A percentile compares a stretch with the other conserved stretches of the same genome.
Evolutionary conservation across 2,888 invertebrate species (phyloP).

Genomic region (Euplexia lucipara): DNA sequence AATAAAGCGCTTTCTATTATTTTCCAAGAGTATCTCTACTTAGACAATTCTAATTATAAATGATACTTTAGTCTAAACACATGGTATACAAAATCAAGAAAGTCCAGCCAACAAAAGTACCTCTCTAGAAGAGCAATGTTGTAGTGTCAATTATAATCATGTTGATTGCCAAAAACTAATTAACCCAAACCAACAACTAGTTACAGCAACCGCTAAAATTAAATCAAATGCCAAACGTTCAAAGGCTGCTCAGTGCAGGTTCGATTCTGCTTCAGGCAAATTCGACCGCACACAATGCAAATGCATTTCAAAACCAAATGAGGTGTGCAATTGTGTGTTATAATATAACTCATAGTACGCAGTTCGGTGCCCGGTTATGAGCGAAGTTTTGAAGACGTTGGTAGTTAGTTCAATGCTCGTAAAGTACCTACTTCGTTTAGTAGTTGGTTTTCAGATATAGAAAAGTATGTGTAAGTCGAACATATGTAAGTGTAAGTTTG

Average conservation of each 20-base stretch:
- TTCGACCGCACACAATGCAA: constrained; percentile 48
- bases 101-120: no score
- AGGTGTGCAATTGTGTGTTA: constrained; percentile 54
- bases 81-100: no score
- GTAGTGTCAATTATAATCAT: neutral
- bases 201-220: constrained; percentile 23
- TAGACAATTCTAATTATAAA: no score
- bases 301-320: constrained; percentile 70
- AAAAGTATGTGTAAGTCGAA: neutral
- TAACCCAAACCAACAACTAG: constrained; percentile 9
- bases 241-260: constrained; percentile 45
- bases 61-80: no score
- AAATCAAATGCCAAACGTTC: constrained; percentile 26
- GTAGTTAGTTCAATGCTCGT: constrained; percentile 14
- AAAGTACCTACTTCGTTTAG: neutral
- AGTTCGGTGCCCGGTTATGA: constrained; percentile 26
- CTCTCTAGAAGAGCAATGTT: no score
- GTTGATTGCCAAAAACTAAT: constrained; percentile 15
- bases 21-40: no score
- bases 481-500: neutral
- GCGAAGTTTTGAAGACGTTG: constrained; percentile 29
- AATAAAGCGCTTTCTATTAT: no score
- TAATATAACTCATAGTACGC: constrained; percentile 34
- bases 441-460: neutral
- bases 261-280: constrained; percentile 39